Conservation (phyloP, 2,797 vertebrate genomes). For the Manis javanica region DNA sequence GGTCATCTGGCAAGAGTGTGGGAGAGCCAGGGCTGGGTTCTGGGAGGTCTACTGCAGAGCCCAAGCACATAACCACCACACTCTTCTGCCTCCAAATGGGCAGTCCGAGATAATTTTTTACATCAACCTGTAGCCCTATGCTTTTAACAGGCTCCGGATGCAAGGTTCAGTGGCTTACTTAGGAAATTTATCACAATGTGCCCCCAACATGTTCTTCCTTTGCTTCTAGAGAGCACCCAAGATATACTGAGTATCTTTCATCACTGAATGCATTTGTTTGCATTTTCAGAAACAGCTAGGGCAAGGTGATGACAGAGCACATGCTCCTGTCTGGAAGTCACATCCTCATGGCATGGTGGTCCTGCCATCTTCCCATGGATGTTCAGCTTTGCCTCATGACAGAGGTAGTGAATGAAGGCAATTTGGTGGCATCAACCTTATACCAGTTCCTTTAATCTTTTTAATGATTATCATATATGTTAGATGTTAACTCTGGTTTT, state of each 20-base stretch:
- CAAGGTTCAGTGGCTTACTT: background rate
- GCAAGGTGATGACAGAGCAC: background rate
- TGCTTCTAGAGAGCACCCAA: background rate
- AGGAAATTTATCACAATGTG: background rate
- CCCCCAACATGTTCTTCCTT: background rate
- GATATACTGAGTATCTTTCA: background rate
- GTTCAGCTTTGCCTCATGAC: background rate
- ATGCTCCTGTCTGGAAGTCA: fast-evolving
- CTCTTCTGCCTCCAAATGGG: background rate
- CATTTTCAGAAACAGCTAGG: background rate
- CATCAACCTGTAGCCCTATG: background rate
- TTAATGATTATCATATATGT: background rate
- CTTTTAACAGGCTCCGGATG: background rate
- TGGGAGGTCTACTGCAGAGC: background rate
- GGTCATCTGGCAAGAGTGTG: background rate
- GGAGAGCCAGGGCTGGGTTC: background rate
- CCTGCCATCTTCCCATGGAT: background rate
- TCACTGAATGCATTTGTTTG: background rate
- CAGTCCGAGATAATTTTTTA: background rate
- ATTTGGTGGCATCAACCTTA: background rate
- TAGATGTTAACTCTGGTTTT: constrained; percentile 33
- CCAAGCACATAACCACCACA: background rate
- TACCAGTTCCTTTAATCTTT: background rate
- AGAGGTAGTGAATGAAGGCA: background rate
- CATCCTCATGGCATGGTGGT: fast-evolving